Conservation (phyloP, 2,113 vertebrate genomes). For the Pitta sordida region DNA sequence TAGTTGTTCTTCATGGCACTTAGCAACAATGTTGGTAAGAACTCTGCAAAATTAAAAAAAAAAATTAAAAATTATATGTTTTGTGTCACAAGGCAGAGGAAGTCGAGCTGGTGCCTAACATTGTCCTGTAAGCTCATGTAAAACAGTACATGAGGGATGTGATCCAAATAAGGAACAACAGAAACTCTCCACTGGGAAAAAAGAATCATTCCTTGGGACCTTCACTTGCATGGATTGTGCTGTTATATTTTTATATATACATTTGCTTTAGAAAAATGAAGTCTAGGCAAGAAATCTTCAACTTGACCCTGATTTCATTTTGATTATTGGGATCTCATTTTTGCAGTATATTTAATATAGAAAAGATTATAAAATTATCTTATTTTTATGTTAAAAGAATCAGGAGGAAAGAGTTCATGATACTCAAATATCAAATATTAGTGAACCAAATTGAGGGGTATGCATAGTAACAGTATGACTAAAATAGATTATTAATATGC, state of each 20-base stretch:
- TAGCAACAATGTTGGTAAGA: slow-evolving; percentile 88
- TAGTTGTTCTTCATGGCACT: slow-evolving; percentile 92
- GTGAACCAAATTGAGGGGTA: not conserved
- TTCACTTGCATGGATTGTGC: not conserved
- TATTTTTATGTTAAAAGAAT: not conserved
- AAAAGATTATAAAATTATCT: too few species aligned
- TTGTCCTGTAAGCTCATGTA: not conserved
- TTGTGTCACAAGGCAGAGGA: not conserved
- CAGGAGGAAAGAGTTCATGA: not conserved
- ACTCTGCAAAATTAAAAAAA: slow-evolving; percentile 77
- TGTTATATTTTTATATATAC: not conserved
- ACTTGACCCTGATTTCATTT: not conserved
- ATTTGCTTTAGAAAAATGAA: not conserved
- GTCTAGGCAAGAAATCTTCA: not conserved
- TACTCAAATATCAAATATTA: not conserved
- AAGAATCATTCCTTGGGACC: not conserved
- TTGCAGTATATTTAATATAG: not conserved
- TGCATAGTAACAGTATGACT: not conserved
- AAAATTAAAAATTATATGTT: not conserved
- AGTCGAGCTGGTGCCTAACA: not conserved
- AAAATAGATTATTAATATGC: not conserved
- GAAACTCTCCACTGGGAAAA: not conserved
- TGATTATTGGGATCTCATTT: not conserved
- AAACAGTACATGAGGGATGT: not conserved
- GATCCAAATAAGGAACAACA: not conserved